phyloP scores from a whole-genome alignment of 1,140 invertebrate species.

The Tribolium madens region DNA sequence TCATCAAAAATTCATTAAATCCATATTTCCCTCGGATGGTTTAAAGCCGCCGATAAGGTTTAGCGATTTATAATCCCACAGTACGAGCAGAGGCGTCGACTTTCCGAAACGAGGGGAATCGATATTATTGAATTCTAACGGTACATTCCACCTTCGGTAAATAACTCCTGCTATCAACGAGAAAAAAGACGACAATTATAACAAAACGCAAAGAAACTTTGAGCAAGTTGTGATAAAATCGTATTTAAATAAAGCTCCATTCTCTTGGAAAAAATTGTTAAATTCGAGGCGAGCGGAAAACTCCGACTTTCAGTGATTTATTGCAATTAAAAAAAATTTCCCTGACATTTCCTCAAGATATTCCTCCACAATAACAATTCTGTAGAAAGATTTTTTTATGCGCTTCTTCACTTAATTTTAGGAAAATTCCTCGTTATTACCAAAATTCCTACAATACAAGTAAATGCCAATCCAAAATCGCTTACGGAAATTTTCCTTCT shows the following conservation, averaged over 20 bases:
- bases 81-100: neutral
- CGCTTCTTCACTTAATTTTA: too few relatives aligned
- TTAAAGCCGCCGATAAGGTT: conserved; percentile 1
- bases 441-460: neutral
- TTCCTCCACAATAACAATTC: neutral
- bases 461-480: neutral
- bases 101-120: neutral
- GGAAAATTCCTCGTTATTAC: neutral
- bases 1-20: conserved; percentile 34
- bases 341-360: too few relatives aligned
- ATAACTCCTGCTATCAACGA: neutral
- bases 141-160: neutral
- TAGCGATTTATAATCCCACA: conserved; percentile 7
- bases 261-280: too few relatives aligned
- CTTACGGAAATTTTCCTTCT: neutral
- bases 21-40: conserved; percentile 13
- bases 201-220: neutral
- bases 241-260: too few relatives aligned
- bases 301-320: neutral
- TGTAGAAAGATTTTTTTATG: neutral
- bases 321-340: neutral
- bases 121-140: neutral
- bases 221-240: neutral
- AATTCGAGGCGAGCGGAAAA: neutral
- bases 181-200: neutral